Evolutionary conservation across 2,113 vertebrate species (phyloP), one percentile per base, ranked within the genome.

Genomic region (Rutilus rutilus): DNA sequence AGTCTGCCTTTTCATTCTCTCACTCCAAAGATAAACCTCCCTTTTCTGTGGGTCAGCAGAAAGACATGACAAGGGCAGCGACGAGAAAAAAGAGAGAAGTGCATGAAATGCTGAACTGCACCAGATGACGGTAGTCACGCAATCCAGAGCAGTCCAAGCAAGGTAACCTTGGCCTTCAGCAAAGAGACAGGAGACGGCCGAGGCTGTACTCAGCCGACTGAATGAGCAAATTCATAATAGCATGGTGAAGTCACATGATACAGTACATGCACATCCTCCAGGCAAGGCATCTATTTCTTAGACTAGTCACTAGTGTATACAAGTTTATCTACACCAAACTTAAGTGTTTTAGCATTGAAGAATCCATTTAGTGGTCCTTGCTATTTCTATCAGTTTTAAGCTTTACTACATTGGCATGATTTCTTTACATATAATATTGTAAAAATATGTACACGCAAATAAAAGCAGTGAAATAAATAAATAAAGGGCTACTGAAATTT

Each of bases 51-150:
- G 69, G 86, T 65, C 74, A 79, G 45, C 67, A 30, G 69, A 52
- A 77, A 39, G 39, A 84, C 33, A 82, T 57, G 74, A 69, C 7
- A 87, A 23, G 65, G 78, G 25, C 15, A 85, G 3, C 39, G 23
- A 86, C 54, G 76, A 25, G 60, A 39, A 83, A 4, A 81, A 64
- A 60, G 12, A 59, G 52, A 79, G 45, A 60, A 76, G 74, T 85
- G 65, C 11, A 75, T 57, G 71, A 76, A 50, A 77, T 78, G 45
- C 25, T 89, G 89, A 74, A 89, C 80, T 85, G 57, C 74, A 1
- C 36, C 75, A 86, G 82, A 85, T 73, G 85, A 65, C 23, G 42
- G 50, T 39, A 84, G 54, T 86, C 88, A 82, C 69, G 67, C 64
- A 64, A 87, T 12, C 36, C 76, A 81, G 6, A 81, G 71, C 64